Evolutionary conservation across 2,113 vertebrate genomes (phyloP).

Genomic region (Heterocephalus glaber): DNA sequence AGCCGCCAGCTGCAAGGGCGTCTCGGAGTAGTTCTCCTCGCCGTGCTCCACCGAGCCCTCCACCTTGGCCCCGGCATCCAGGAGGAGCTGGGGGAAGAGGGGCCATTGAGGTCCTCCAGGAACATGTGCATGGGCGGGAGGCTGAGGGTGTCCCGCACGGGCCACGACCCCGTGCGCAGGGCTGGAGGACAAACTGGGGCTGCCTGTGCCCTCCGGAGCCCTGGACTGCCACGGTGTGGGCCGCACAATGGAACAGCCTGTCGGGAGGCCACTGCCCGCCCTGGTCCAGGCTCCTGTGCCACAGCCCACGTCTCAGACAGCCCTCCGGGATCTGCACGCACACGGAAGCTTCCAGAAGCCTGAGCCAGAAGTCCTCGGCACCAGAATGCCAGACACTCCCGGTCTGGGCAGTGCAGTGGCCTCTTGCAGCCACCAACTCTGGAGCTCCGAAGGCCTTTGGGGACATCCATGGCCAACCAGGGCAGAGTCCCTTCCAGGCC

Average conservation of each 20-base stretch:
- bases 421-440: background rate
- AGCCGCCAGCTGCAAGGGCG: slow-evolving; percentile 95
- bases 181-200: background rate
- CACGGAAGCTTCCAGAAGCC: background rate
- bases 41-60: slow-evolving; percentile 97
- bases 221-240: background rate
- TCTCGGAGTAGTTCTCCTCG: slow-evolving; percentile 99
- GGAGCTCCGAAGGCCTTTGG: background rate
- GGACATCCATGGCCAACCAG: background rate
- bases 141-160: background rate
- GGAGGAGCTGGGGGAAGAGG: slow-evolving; percentile 90
- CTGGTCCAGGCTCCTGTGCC: background rate
- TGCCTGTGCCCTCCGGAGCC: background rate
- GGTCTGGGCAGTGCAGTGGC: background rate
- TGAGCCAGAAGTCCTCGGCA: background rate
- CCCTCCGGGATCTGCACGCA: background rate
- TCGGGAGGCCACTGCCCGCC: background rate
- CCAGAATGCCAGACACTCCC: background rate
- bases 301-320: background rate
- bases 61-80: slow-evolving; percentile 96
- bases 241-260: background rate
- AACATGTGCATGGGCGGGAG: background rate
- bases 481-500: background rate
- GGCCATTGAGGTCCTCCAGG: slow-evolving; percentile 63
- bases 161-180: background rate